These are phyloP conservation scores for Nicator chloris DNA, from an alignment of 2,113 vertebrate genomes.

Conservation along the genomic window DNA sequence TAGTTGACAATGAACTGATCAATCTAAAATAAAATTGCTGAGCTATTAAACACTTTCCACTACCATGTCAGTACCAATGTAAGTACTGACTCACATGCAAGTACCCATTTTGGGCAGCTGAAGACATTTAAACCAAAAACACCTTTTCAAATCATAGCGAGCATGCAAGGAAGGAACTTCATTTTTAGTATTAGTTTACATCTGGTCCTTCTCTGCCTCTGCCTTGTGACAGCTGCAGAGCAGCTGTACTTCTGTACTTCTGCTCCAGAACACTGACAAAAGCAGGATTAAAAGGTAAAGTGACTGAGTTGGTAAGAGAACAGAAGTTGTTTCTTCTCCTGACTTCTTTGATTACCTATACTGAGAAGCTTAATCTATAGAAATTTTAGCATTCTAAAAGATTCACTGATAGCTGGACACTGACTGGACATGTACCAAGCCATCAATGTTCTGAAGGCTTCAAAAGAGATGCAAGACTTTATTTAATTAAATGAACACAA, in stretches of 20 bases:
- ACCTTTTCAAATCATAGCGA: not conserved
- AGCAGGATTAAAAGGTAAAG: not conserved
- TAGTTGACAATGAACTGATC: not conserved
- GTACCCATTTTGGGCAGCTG: not conserved
- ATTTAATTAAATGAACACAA: not conserved
- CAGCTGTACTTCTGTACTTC: not conserved
- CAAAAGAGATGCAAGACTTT: not conserved
- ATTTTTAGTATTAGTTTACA: not conserved
- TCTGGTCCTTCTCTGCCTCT: not conserved
- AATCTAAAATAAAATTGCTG: not conserved
- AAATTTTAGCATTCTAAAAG: not conserved
- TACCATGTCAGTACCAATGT: not conserved
- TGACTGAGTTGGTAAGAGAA: not conserved
- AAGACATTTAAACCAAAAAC: not conserved
- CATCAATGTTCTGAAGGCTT: not conserved
- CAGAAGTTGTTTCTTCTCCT: not conserved
- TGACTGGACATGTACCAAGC: not conserved
- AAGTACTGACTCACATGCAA: not conserved
- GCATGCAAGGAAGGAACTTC: not conserved
- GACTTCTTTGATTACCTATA: not conserved
- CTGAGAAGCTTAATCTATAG: not conserved
- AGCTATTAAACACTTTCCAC: not conserved
- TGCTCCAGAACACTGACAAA: not conserved
- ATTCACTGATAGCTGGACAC: not conserved
- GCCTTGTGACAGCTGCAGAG: not conserved